Evolutionary conservation across 2,888 invertebrate species (phyloP).

Genomic region (Tenthredo distinguenda): DNA sequence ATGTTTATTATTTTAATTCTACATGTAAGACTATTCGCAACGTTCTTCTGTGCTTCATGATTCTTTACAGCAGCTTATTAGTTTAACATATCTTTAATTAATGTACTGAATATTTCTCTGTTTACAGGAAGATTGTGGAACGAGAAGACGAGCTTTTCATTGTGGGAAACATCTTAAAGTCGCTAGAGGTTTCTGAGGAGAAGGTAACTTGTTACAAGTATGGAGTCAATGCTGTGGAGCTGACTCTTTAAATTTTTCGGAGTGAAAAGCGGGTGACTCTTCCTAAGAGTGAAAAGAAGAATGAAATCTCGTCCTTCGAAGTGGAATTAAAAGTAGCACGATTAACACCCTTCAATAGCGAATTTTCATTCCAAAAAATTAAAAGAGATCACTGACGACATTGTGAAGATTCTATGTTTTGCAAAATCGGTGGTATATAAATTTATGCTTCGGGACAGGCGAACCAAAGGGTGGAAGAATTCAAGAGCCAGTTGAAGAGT

Average conservation of each 20-base stretch:
- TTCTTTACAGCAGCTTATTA: not conserved
- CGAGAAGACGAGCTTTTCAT: conserved; percentile 86
- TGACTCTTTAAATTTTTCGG: too few species aligned
- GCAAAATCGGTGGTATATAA: not conserved
- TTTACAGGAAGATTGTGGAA: conserved; percentile 82
- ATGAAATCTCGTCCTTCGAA: too few species aligned
- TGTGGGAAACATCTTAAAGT: conserved; percentile 86
- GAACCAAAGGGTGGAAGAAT: conserved; percentile 83
- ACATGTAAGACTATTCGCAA: not conserved
- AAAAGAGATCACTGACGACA: too few species aligned
- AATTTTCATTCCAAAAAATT: too few species aligned
- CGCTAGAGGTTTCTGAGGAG: conserved; percentile 84
- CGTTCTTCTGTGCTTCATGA: not conserved
- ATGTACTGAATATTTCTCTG: not conserved
- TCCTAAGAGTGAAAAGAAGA: too few species aligned
- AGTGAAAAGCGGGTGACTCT: too few species aligned
- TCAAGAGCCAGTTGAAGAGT: conserved; percentile 79
- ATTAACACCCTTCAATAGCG: too few species aligned
- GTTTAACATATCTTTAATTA: not conserved
- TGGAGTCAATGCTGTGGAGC: not conserved
- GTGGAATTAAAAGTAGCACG: too few species aligned
- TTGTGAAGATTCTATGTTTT: not conserved
- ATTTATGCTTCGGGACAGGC: conserved; percentile 75
- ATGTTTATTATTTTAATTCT: not conserved
- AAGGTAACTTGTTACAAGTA: conserved; percentile 77